These are phyloP conservation scores for Choristoneura rosaceana DNA, from an alignment of 2,888 invertebrate genomes.

Conservation along the genomic window DNA sequence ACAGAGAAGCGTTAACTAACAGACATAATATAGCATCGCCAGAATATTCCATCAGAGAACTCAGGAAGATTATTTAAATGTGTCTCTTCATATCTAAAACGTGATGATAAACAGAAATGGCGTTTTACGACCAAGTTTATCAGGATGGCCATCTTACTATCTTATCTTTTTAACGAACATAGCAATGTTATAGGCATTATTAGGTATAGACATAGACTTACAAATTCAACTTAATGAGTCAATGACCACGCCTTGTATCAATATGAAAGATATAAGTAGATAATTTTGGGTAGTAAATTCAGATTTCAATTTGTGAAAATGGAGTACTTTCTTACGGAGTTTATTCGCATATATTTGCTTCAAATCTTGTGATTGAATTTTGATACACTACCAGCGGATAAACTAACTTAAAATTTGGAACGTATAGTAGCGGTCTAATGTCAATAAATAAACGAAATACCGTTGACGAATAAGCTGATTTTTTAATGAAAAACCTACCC, in stretches of 20 bases:
- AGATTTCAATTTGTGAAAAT: neutral
- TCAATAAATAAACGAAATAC: neutral
- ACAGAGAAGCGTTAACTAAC: no score
- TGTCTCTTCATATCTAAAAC: slow-evolving; percentile 1
- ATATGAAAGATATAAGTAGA: neutral
- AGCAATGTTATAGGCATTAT: neutral
- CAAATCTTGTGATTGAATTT: no score
- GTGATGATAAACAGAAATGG: slow-evolving; percentile 11
- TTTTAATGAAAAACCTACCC: no score
- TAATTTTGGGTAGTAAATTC: neutral
- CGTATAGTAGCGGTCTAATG: no score
- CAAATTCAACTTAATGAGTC: neutral
- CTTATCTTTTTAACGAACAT: neutral
- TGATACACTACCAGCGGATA: no score
- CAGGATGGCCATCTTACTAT: slow-evolving; percentile 3
- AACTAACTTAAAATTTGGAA: no score
- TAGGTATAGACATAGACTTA: neutral
- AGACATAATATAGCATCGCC: no score
- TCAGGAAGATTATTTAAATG: neutral
- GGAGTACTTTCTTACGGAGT: neutral
- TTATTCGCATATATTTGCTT: no score
- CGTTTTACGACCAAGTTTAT: slow-evolving; percentile 6
- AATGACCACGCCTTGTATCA: neutral
- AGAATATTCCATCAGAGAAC: neutral
- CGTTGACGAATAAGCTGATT: no score